Base-by-base conservation (phyloP, 2,888 invertebrate genomes). In the Sthenelais limicola region DNA sequence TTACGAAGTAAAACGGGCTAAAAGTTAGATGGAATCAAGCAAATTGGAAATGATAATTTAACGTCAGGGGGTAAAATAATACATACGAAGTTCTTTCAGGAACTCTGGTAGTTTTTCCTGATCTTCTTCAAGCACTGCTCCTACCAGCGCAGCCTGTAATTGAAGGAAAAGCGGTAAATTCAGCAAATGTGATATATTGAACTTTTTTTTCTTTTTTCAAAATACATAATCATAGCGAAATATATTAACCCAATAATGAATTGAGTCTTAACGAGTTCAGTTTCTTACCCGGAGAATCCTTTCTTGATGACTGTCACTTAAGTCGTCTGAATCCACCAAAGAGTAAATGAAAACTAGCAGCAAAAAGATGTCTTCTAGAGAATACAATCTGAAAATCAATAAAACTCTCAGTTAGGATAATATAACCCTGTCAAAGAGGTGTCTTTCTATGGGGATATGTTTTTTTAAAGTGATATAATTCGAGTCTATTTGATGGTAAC, bases 341-440 rank as follows among this genome's bases (percentile, higher is more conserved):
- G 92, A 91, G 81, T 92, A 92, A 0, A 92, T 86, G 80, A 91
- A 90, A 38, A 92, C 89, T 3, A 92, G 84, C 24, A 92, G 84
- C 0, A 90, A 90, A 7, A 92, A 84, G 0, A 92, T 85, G 82
- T 91, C 91, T 24, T 71, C 68, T 26, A 76, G 28, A 32, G 33
- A 48, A 28, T 74, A 70, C 35, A 74, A 32, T 68, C 76, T 76
- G 70, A 1, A 70, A 70, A 24, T 1, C 5, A 1, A 49, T 18
- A 75, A 56, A 38, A 71, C n/a, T n/a, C n/a, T n/a, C n/a, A 43
- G 12, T 43, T 43, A 15, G 12, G 12, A 43, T 15, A n/a, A 43
- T 43, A 43, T 43, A 43, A 43, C 47, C 12, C 47, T 43, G 12
- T 43, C 12, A 12, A 43, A 15, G 47, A 15, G 18, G 12, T 43